These are phyloP conservation scores for Clamator glandarius DNA, from an alignment of 2,797 vertebrate genomes.

Conservation along the genomic window DNA sequence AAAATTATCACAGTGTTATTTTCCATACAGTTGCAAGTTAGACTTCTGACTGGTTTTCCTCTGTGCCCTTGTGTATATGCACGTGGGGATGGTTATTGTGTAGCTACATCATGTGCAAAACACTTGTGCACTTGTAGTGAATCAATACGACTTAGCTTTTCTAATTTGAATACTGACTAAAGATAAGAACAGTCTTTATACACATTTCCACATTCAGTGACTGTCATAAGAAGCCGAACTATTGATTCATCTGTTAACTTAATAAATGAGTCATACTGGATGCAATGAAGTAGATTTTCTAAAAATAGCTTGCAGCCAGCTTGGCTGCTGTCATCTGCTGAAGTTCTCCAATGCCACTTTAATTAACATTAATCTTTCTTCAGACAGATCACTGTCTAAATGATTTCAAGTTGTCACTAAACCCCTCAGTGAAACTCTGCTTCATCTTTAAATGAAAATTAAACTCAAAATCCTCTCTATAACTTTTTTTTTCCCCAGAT, in stretches of 20 bases:
- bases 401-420: slow-evolving; percentile 35
- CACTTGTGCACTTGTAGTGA: background rate
- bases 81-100: rapidly evolving
- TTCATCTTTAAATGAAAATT: background rate
- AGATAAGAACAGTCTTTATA: background rate
- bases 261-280: slow-evolving; percentile 62
- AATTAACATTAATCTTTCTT: slow-evolving; percentile 65
- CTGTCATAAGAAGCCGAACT: slow-evolving; percentile 17
- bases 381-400: slow-evolving; percentile 53
- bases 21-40: background rate
- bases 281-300: slow-evolving; percentile 37
- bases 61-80: background rate
- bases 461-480: background rate
- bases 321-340: slow-evolving; percentile 62
- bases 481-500: background rate
- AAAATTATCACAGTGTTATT: background rate
- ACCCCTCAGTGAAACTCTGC: slow-evolving; percentile 1
- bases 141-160: background rate
- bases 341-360: slow-evolving; percentile 55
- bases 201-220: background rate
- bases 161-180: background rate
- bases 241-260: slow-evolving; percentile 51
- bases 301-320: slow-evolving; percentile 64
- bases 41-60: background rate
- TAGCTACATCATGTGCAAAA: background rate